Evolutionary conservation across 2,888 invertebrate genomes (phyloP).

Genomic region (Anthrax anthrax): DNA sequence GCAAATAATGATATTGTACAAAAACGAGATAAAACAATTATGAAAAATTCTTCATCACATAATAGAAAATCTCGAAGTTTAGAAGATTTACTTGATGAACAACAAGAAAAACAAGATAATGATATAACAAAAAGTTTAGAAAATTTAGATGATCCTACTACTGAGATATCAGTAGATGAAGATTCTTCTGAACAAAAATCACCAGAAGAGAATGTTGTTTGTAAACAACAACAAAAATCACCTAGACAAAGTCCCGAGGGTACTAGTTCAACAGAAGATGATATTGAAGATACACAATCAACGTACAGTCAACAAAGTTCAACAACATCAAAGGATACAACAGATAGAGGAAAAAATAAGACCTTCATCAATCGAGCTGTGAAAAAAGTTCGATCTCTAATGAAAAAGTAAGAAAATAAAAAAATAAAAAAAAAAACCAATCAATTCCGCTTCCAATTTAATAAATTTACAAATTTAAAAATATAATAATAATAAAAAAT

Average conservation of each 20-base stretch:
- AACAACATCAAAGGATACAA: slow-evolving; percentile 15
- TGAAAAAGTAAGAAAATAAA: slow-evolving; percentile 37
- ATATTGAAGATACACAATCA: slow-evolving; percentile 25
- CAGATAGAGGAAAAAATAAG: slow-evolving; percentile 47
- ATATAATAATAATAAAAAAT: too few relatives aligned
- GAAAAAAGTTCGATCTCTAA: slow-evolving; percentile 67
- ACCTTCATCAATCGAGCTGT: slow-evolving; percentile 78
- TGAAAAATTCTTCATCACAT: slow-evolving; percentile 20
- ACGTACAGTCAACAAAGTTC: slow-evolving; percentile 15
- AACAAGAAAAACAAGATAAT: slow-evolving; percentile 27
- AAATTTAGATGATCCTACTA: slow-evolving; percentile 18
- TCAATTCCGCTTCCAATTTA: neutral
- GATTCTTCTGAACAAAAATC: neutral
- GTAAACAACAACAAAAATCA: neutral
- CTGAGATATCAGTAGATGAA: neutral
- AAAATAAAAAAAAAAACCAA: too few relatives aligned
- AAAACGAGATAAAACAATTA: slow-evolving; percentile 23
- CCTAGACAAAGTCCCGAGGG: slow-evolving; percentile 30
- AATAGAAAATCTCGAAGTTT: slow-evolving; percentile 46
- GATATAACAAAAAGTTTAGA: slow-evolving; percentile 33
- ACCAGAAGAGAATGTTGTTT: neutral
- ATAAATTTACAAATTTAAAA: too few relatives aligned
- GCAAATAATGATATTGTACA: slow-evolving; percentile 14
- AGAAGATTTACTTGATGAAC: slow-evolving; percentile 43
- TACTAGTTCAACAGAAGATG: slow-evolving; percentile 32